Percentiles rank a stretch among this genome's conserved stretches.
Conservation (phyloP, 2,888 invertebrate species). For the Hesperia comma region DNA sequence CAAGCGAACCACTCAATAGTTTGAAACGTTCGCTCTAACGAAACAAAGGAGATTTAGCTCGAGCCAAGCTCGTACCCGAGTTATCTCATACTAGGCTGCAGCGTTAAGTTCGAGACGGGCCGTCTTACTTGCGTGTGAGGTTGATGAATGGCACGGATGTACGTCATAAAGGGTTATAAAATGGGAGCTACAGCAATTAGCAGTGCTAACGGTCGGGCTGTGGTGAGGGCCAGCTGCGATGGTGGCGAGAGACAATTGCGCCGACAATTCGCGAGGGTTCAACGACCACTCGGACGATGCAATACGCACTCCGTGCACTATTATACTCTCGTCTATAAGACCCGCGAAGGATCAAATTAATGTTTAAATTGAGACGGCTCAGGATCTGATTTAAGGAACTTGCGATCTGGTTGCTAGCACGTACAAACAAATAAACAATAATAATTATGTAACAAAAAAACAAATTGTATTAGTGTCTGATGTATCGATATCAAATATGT, state of each 20-base stretch:
- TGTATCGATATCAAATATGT: no score
- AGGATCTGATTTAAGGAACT: background rate
- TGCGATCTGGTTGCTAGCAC: no score
- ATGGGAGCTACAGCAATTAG: conserved; percentile 66
- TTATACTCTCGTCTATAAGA: conserved; percentile 31
- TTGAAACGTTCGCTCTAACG: conserved; percentile 49
- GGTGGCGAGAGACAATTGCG: conserved; percentile 66
- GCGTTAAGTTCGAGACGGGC: background rate
- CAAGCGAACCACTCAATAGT: conserved; percentile 57
- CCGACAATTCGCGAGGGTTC: conserved; percentile 71
- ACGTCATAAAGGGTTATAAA: conserved; percentile 62
- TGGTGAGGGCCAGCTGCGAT: conserved; percentile 61
- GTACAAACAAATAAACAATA: no score
- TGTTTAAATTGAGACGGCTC: background rate
- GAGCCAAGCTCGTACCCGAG: conserved; percentile 14
- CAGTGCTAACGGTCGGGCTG: conserved; percentile 58
- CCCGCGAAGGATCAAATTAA: conserved; percentile 7
- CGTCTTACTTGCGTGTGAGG: conserved; percentile 4
- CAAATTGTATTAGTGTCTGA: no score
- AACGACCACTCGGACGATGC: conserved; percentile 57
- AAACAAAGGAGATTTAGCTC: conserved; percentile 40
- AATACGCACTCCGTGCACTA: conserved; percentile 32
- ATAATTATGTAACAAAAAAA: no score
- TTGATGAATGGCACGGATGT: conserved; percentile 34
- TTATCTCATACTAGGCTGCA: conserved; percentile 16